These are phyloP conservation scores for Agonopterix heracliana DNA, from an alignment of 2,888 invertebrate species.

Conservation along the genomic window DNA sequence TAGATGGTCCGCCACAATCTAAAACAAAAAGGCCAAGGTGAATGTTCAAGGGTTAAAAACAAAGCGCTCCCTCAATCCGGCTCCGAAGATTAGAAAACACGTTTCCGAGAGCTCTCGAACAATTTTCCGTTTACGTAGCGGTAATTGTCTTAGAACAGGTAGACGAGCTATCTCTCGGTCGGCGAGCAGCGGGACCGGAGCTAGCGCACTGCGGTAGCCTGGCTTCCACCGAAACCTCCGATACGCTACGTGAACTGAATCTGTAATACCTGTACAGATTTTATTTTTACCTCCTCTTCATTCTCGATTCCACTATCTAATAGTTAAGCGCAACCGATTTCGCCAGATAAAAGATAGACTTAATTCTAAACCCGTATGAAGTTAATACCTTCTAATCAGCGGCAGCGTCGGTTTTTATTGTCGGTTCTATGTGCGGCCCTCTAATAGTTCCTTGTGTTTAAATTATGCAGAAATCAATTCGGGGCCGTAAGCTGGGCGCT, in stretches of 20 bases:
- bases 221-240: slow-evolving; percentile 54
- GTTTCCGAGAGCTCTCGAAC: slow-evolving; percentile 60
- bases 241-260: slow-evolving; percentile 67
- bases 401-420: slow-evolving; percentile 35
- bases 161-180: slow-evolving; percentile 45
- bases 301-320: slow-evolving; percentile 66
- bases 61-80: slow-evolving; percentile 38
- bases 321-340: slow-evolving; percentile 37
- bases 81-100: slow-evolving; percentile 65
- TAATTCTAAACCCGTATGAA: slow-evolving; percentile 7
- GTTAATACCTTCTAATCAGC: slow-evolving; percentile 20
- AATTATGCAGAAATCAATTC: slow-evolving; percentile 73
- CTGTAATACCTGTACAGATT: slow-evolving; percentile 66
- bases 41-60: slow-evolving; percentile 37
- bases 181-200: slow-evolving; percentile 19
- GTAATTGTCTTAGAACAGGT: slow-evolving; percentile 70
- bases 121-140: slow-evolving; percentile 71
- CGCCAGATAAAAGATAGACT: background rate
- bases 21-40: no score
- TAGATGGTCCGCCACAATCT: background rate
- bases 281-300: slow-evolving; percentile 64
- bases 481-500: slow-evolving; percentile 51
- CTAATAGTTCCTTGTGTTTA: slow-evolving; percentile 48
- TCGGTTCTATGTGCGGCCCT: slow-evolving; percentile 40
- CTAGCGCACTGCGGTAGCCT: slow-evolving; percentile 61